Conservation (phyloP, 2,113 vertebrate genomes). For the Pithys albifrons region DNA sequence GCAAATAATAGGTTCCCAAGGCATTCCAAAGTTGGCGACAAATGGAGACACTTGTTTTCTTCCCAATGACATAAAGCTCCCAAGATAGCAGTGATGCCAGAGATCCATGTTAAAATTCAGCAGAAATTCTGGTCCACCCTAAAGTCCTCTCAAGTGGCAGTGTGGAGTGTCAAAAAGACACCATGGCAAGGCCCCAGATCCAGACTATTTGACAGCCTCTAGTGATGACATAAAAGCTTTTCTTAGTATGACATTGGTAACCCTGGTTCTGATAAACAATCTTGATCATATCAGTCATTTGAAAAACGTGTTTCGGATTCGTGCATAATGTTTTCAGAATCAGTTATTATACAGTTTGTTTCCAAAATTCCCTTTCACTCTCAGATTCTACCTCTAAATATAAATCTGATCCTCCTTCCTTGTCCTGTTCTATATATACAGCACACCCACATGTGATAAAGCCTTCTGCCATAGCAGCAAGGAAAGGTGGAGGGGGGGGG, state of each 20-base stretch:
- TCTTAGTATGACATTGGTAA: not conserved
- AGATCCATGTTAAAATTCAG: not conserved
- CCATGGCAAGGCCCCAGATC: not conserved
- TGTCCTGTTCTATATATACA: conserved; percentile 59
- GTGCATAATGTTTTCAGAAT: not conserved
- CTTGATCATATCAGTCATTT: not conserved
- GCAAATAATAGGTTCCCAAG: not conserved
- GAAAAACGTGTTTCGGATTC: not conserved
- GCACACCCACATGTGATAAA: conserved; percentile 62
- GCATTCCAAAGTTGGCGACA: not conserved
- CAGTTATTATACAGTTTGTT: not conserved
- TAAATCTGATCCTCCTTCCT: conserved; percentile 48
- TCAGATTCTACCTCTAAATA: conserved; percentile 64
- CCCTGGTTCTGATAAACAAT: not conserved
- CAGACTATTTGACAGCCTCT: not conserved
- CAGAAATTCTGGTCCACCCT: not conserved
- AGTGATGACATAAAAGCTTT: not conserved
- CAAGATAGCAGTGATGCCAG: not conserved
- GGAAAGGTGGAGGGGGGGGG: not conserved
- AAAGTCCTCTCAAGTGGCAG: not conserved
- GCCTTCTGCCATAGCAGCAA: conserved; percentile 55
- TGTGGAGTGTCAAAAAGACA: not conserved
- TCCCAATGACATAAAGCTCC: not conserved
- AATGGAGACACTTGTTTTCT: not conserved
- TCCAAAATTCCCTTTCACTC: conserved; percentile 23